Base-by-base conservation (phyloP, 2,888 invertebrate genomes). In the Melanostoma scalare region DNA sequence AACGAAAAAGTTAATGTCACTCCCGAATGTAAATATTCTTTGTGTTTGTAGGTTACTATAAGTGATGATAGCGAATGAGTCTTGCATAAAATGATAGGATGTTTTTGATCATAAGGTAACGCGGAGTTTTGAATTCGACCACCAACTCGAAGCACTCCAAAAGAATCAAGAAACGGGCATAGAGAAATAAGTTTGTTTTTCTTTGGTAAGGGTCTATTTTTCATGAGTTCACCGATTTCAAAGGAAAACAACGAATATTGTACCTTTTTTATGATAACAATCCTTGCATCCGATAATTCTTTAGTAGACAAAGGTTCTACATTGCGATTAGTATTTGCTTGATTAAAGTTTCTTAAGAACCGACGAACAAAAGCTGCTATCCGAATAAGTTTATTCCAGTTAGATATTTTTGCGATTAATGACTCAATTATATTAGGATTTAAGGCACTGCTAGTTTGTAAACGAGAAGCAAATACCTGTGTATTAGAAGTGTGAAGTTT, bases 351-450 rank as follows among this genome's bases (percentile, higher is more conserved):
- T 36, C 20, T 6, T 36, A 53, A 36, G 6, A 53, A 53, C 3
- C 36, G 53, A 6, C 53, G 53, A 3, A 36, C 53, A 30, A 9
- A 36, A 1, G 40, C 33, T 20, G 6, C 55, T 20, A 55, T n/a
- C 1, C 56, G 56, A 20, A 56, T 9, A 30, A 56, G 3, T 56
- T 56, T 56, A 4, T 2, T 56, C 56, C 56, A 56, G 4, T 4
- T 40, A 30, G 40, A 56, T 30, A 6, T 0, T 30, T 40, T 56
- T 40, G 20, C 9, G 3, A 56, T 38, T 2, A 40, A 9, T 56
- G 8, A 9, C 8, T 56, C 56, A 2, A 40, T 10, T n/a, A 31
- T 50, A 30, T 3, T 0, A 8, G 48, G 5, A 53, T 53, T 35
- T 3, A 20, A 4, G 9, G 30, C 0, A 56, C n/a, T 30, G 30